These are phyloP conservation scores for Drosophila lini DNA, from an alignment of 1,140 invertebrate genomes.

Conservation along the genomic window DNA sequence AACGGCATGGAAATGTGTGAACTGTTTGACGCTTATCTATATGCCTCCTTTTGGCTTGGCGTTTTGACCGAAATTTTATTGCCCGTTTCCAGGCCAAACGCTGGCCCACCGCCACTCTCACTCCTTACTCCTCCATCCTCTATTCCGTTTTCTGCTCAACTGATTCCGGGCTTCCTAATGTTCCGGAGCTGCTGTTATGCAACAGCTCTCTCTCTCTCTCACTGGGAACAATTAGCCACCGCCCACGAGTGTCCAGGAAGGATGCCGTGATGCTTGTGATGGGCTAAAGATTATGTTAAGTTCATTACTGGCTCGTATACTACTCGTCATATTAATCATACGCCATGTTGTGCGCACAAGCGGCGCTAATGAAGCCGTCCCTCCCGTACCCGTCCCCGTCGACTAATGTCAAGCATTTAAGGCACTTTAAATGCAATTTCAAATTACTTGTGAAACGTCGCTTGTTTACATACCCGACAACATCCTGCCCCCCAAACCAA, in stretches of 20 bases:
- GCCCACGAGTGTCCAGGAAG: conserved; percentile 22
- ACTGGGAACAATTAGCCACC: conserved; percentile 42
- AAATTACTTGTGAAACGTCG: conserved; percentile 55
- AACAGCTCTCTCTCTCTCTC: conserved; percentile 10
- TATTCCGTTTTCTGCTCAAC: conserved; percentile 55
- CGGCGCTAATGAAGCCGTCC: conserved; percentile 53
- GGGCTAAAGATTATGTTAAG: conserved; percentile 25
- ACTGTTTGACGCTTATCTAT: conserved; percentile 80
- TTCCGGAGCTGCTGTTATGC: conserved; percentile 42
- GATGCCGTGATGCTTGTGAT: conserved; percentile 21
- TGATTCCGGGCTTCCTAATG: conserved; percentile 37
- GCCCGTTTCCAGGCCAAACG: conserved; percentile 76
- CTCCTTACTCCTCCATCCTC: not conserved
- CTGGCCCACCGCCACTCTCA: not conserved
- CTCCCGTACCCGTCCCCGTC: not conserved
- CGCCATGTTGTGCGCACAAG: conserved; percentile 65
- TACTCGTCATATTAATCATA: conserved; percentile 70
- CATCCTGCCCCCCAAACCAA: conserved; percentile 2
- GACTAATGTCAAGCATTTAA: conserved; percentile 48
- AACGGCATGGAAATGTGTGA: conserved; percentile 70
- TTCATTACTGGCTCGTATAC: conserved; percentile 48
- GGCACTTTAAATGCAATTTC: conserved; percentile 75
- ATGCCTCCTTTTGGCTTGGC: conserved; percentile 44
- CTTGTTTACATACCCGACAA: conserved; percentile 72
- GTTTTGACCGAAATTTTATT: conserved; percentile 81